These are phyloP conservation scores for Cirrhinus molitorella DNA, from an alignment of 2,797 vertebrate genomes.

Conservation along the genomic window DNA sequence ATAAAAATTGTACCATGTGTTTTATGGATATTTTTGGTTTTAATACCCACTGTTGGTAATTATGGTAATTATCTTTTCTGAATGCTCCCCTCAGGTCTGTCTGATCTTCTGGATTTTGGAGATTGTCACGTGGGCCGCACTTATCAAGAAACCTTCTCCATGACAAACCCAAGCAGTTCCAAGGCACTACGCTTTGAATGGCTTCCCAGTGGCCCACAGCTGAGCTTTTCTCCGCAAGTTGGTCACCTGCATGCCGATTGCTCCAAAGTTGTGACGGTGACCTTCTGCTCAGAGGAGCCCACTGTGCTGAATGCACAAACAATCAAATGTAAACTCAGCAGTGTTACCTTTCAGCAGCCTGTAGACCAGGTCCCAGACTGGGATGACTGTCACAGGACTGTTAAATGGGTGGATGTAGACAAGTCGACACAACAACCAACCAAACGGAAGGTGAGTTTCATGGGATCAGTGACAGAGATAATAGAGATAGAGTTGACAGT, in stretches of 20 bases:
- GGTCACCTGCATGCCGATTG: constrained; percentile 91
- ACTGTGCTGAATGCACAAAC: constrained; percentile 71
- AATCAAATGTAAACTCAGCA: constrained; percentile 81
- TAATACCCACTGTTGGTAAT: neutral
- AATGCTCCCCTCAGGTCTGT: constrained; percentile 67
- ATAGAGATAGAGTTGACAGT: neutral
- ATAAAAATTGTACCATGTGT: neutral
- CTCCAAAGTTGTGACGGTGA: constrained; percentile 84
- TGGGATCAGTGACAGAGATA: neutral
- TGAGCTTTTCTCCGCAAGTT: constrained; percentile 86
- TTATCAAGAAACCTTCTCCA: constrained; percentile 81
- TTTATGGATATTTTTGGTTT: neutral
- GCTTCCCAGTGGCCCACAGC: constrained; percentile 69
- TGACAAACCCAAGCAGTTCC: constrained; percentile 85
- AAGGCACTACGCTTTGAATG: constrained; percentile 87
- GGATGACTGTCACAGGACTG: constrained; percentile 79
- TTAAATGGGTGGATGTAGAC: constrained; percentile 79
- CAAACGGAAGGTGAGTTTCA: constrained; percentile 81
- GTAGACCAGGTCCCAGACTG: constrained; percentile 85
- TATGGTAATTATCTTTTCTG: neutral
- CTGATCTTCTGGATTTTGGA: constrained; percentile 84
- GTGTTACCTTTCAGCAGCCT: constrained; percentile 79
- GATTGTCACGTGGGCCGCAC: constrained; percentile 77
- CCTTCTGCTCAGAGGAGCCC: constrained; percentile 78
- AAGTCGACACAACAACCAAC: constrained; percentile 40